Percentiles rank a stretch among this genome's conserved stretches.
Evolutionary conservation across 2,797 vertebrate species (phyloP).

Genomic region (Urocyon cinereoargenteus): DNA sequence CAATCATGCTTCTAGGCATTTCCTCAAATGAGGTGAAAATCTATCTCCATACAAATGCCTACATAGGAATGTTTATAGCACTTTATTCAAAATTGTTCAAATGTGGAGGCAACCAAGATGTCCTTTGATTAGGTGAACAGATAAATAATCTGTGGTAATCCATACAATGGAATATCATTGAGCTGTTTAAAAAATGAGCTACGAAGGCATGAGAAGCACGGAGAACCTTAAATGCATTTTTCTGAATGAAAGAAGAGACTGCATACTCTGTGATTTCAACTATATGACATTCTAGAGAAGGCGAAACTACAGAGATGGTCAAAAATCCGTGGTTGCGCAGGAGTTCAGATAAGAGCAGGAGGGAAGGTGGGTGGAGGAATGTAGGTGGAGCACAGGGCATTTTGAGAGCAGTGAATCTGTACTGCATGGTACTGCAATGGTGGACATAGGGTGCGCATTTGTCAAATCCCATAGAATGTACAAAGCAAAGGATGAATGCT

Average conservation of each 20-base stretch:
- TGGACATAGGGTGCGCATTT: neutral
- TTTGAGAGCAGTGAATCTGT: neutral
- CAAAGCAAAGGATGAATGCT: neutral
- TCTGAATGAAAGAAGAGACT: neutral
- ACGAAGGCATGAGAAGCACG: neutral
- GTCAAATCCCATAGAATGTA: neutral
- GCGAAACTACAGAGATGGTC: neutral
- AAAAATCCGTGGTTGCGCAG: neutral
- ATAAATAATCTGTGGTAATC: slow-evolving; percentile 13
- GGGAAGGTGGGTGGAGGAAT: neutral
- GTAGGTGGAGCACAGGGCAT: neutral
- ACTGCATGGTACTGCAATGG: neutral
- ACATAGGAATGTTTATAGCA: neutral
- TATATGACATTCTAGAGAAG: neutral
- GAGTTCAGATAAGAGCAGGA: neutral
- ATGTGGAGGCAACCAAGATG: slow-evolving; percentile 8
- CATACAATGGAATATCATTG: neutral
- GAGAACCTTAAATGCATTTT: neutral
- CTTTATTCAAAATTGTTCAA: slow-evolving; percentile 11
- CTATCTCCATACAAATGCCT: neutral
- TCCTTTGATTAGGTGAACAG: neutral
- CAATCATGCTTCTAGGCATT: neutral
- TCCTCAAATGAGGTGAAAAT: neutral
- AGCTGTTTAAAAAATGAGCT: neutral
- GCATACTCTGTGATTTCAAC: neutral